These are phyloP conservation scores for Chymomyza caudatula DNA, from an alignment of 2,888 invertebrate species.

Conservation along the genomic window DNA sequence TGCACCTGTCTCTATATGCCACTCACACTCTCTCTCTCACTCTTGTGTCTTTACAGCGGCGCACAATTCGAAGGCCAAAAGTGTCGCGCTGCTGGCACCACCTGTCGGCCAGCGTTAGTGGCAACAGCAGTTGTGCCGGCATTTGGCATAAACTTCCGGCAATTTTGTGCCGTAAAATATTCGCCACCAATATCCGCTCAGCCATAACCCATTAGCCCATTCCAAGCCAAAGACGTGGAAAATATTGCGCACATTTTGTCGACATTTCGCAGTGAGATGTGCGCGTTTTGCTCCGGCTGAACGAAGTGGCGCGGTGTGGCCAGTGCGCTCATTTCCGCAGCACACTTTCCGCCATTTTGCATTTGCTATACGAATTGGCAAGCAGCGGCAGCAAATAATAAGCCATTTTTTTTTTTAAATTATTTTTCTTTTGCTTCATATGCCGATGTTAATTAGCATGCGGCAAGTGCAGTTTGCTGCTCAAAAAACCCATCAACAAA, in stretches of 20 bases:
- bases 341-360: constrained; percentile 33
- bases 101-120: neutral
- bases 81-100: neutral
- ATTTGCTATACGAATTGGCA: constrained; percentile 45
- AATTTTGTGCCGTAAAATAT: constrained; percentile 60
- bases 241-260: neutral
- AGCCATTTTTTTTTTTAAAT: neutral
- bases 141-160: constrained; percentile 47
- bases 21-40: too few species aligned
- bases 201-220: constrained; percentile 13
- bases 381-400: constrained; percentile 12
- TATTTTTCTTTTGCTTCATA: constrained; percentile 21
- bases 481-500: constrained; percentile 1
- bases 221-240: constrained; percentile 17
- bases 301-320: too few species aligned
- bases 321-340: constrained; percentile 41
- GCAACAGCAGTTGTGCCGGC: too few species aligned
- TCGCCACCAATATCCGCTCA: constrained; percentile 65
- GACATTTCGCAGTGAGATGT: neutral
- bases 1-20: neutral
- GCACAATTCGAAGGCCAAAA: neutral
- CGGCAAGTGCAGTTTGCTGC: constrained; percentile 17
- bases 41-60: constrained; percentile 4
- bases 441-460: constrained; percentile 57
- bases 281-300: neutral